phyloP scores from a whole-genome alignment of 1,140 invertebrate genomes.

The Heliconius hermathena region DNA sequence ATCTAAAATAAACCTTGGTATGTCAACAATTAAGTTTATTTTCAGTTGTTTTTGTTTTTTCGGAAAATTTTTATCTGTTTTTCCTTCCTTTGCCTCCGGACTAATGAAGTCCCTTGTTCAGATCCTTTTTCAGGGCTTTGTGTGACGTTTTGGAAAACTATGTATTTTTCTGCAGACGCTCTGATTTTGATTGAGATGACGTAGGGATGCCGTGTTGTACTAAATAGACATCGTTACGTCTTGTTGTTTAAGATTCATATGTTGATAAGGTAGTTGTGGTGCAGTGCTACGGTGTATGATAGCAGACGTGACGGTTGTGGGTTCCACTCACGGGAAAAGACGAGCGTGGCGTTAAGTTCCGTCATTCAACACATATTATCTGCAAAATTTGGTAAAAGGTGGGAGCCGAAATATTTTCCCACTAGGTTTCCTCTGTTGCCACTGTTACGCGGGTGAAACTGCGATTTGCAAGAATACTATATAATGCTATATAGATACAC shows the following conservation, averaged over 20 bases:
- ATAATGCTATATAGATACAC: too few species aligned
- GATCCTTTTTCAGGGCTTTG: slow-evolving; percentile 43
- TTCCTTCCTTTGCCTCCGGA: slow-evolving; percentile 42
- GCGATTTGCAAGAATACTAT: too few species aligned
- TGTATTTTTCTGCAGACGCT: slow-evolving; percentile 39
- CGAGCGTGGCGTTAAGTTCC: too few species aligned
- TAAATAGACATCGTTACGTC: neutral
- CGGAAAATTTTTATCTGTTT: slow-evolving; percentile 41
- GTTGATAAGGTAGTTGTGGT: too few species aligned
- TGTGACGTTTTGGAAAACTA: slow-evolving; percentile 39
- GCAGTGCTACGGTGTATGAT: too few species aligned
- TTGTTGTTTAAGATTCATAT: neutral
- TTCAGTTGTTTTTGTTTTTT: slow-evolving; percentile 19
- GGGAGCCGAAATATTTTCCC: too few species aligned
- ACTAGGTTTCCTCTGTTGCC: too few species aligned
- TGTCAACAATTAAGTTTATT: slow-evolving; percentile 28
- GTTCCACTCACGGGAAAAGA: too few species aligned
- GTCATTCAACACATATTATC: too few species aligned
- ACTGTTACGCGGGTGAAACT: too few species aligned
- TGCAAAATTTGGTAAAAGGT: too few species aligned
- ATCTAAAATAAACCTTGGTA: slow-evolving; percentile 32
- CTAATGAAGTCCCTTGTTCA: slow-evolving; percentile 50
- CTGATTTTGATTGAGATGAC: slow-evolving; percentile 40
- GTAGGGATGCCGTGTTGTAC: slow-evolving; percentile 27
- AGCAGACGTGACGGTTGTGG: too few species aligned